A percentile compares a stretch with the other conserved stretches of the same genome.
Conservation (phyloP, 2,888 invertebrate genomes). For the Acanthosepion lycidas region DNA sequence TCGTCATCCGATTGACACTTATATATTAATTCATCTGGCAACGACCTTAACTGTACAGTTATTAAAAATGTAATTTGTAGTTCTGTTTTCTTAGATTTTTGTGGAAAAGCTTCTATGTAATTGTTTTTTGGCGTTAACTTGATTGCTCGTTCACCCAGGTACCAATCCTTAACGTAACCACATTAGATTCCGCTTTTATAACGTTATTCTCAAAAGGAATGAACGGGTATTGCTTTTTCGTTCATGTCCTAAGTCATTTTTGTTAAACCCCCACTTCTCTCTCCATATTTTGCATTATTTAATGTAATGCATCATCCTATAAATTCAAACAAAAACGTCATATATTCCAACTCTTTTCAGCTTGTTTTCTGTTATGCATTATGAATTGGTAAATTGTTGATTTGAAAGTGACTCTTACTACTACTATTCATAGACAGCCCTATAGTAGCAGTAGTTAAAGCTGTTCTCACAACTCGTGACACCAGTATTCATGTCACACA, state of each 20-base stretch:
- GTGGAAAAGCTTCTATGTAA: not conserved
- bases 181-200: not conserved
- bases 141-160: not conserved
- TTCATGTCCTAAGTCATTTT: not conserved
- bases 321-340: too few species aligned
- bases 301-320: not conserved
- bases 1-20: too few species aligned
- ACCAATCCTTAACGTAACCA: not conserved
- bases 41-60: too few species aligned
- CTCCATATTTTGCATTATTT: too few species aligned
- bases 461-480: not conserved
- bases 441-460: not conserved
- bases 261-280: not conserved
- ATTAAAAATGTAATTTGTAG: too few species aligned
- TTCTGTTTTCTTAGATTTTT: not conserved
- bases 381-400: not conserved
- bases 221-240: not conserved
- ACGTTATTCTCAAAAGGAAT: too few species aligned
- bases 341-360: too few species aligned
- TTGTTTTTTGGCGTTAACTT: not conserved
- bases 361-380: too few species aligned
- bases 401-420: not conserved
- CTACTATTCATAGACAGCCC: not conserved
- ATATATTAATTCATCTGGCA: too few species aligned
- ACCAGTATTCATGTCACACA: slow-evolving; percentile 10